These are phyloP conservation scores for Myiozetetes cayanensis DNA, from an alignment of 2,113 vertebrate species.

Conservation along the genomic window DNA sequence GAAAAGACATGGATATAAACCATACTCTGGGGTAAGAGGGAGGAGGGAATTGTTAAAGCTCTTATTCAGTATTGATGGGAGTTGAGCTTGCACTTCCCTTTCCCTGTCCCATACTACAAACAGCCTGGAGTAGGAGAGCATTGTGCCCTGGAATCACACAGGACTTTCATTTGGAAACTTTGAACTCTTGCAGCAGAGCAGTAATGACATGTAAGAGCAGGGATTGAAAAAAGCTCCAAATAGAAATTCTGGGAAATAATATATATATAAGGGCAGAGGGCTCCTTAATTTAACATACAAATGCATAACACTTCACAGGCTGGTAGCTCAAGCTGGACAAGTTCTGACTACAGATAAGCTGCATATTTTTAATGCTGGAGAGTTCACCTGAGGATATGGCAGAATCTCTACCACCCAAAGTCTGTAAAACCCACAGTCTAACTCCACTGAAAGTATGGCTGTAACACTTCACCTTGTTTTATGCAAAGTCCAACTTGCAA, in stretches of 20 bases:
- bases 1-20: background rate
- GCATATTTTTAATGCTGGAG: background rate
- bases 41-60: background rate
- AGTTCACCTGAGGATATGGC: constrained; percentile 24
- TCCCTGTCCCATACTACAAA: background rate
- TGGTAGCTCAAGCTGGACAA: constrained; percentile 29
- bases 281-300: constrained; percentile 42
- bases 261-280: constrained; percentile 27
- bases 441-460: background rate
- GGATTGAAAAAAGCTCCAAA: background rate
- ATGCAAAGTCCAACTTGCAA: background rate
- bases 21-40: background rate
- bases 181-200: background rate
- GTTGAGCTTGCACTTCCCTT: background rate
- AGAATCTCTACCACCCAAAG: background rate
- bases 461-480: background rate
- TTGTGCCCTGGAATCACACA: background rate
- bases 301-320: constrained; percentile 20
- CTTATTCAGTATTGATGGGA: background rate
- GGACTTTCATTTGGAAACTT: background rate
- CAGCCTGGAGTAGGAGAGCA: background rate
- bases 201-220: constrained; percentile 12
- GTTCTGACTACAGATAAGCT: constrained; percentile 42
- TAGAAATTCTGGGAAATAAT: background rate
- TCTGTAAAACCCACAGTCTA: background rate